Evolutionary conservation across 2,888 invertebrate species (phyloP), one percentile per base, ranked within the genome.

Genomic region (Steinernema hermaphroditum): DNA sequence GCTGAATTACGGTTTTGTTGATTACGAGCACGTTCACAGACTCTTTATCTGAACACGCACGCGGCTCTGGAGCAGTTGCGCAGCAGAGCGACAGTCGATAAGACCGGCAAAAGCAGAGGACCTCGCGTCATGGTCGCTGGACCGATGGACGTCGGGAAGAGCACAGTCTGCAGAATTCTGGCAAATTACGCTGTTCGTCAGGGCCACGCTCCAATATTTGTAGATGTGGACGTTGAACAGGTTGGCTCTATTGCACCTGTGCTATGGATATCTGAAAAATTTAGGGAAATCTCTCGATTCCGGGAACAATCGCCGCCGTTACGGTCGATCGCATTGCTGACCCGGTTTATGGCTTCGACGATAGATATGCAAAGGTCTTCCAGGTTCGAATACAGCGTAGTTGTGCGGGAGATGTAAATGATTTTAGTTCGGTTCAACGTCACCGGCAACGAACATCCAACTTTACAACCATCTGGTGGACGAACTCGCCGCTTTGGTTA

Each of bases 71-170:
- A 98, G 87, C 92, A 94, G 82, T 91, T 95, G 88, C 89, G 97
- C 77, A 90, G 91, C 49, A 91, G 91, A 37, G 93, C 95, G 0
- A 29, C 22, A 12, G 77, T 69, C 16, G 62, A 62, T 32, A 62
- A 62, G 62, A 62, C 62, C 4, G 62, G 69, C 2, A 68, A 68
- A 34, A 62, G 54, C 16, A 69, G 75, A 24, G 83, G 83, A 22
- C 83, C 83, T 1, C 69, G 80, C 6, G 54, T 84, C 19, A 80
- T 83, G 82, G 54, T 85, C 22, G 77, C 78, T 19, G 86, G 98
- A 0, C 97, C 97, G 0, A 91, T 91, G 46, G 97, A 97, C 87
- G 97, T 97, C 0, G 98, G 98, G 22, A 98, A 98, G 88, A 93
- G 93, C 0, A 96, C 97, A 0, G 88, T 98, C 0, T 92, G 92